A percentile compares a stretch with the other conserved stretches of the same genome.
Evolutionary conservation across 2,888 invertebrate genomes (phyloP).

Genomic region (Synanthedon formicaeformis): DNA sequence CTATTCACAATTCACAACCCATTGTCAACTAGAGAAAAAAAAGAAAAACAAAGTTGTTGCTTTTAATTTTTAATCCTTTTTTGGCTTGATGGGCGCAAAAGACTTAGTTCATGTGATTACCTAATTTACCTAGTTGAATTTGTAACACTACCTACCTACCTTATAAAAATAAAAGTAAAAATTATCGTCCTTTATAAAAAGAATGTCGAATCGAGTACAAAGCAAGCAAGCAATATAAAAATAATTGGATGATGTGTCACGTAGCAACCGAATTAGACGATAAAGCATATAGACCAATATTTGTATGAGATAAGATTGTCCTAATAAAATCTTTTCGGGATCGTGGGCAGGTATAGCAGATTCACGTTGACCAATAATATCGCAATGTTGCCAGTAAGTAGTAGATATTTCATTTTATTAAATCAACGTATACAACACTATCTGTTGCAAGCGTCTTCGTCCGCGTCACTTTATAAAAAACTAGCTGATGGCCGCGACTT

Average conservation of each 20-base stretch:
- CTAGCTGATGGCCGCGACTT: too few relatives aligned
- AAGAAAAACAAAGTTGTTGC: too few relatives aligned
- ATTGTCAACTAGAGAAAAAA: too few relatives aligned
- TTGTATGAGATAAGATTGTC: slow-evolving; percentile 34
- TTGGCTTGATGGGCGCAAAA: too few relatives aligned
- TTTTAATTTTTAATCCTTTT: too few relatives aligned
- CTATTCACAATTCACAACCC: too few relatives aligned
- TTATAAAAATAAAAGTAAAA: neutral
- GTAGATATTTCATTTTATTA: slow-evolving; percentile 2
- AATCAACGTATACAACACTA: neutral
- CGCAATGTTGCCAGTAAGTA: slow-evolving; percentile 3
- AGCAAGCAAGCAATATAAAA: slow-evolving; percentile 12
- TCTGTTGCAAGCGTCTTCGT: too few relatives aligned
- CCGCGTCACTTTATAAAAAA: too few relatives aligned
- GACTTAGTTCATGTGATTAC: too few relatives aligned
- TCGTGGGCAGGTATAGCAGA: slow-evolving; percentile 24
- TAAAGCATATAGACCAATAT: slow-evolving; percentile 42
- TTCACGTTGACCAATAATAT: slow-evolving; percentile 14
- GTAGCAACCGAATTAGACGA: slow-evolving; percentile 36
- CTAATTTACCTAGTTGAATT: too few relatives aligned
- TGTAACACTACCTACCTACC: too few relatives aligned
- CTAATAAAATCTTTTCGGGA: slow-evolving; percentile 27
- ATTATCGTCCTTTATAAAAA: neutral
- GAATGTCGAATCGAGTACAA: slow-evolving; percentile 2
- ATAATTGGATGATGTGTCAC: slow-evolving; percentile 36